phyloP scores from a whole-genome alignment of 1,140 invertebrate genomes.

The Calephelis virginiensis region DNA sequence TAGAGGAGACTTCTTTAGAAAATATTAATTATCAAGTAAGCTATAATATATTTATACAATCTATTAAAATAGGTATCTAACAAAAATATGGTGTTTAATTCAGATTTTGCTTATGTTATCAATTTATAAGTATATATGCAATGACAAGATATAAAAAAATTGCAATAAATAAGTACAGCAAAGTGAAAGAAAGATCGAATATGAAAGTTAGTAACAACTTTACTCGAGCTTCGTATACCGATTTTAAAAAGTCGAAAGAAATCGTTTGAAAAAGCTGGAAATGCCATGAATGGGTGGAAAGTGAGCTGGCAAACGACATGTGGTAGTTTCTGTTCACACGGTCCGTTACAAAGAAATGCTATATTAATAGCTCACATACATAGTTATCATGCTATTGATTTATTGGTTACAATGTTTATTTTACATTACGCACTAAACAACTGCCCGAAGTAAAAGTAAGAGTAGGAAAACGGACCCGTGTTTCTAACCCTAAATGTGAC shows the following conservation, averaged over 20 bases:
- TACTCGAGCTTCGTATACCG: slow-evolving; percentile 35
- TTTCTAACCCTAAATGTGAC: no score
- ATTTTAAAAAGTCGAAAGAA: slow-evolving; percentile 63
- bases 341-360: slow-evolving; percentile 40
- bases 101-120: no score
- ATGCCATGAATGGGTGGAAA: slow-evolving; percentile 75
- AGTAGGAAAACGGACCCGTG: no score
- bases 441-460: no score
- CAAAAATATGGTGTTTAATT: no score
- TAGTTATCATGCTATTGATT: no score
- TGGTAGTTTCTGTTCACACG: slow-evolving; percentile 71
- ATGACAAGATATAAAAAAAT: not conserved
- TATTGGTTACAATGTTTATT: no score
- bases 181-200: slow-evolving; percentile 38
- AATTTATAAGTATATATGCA: not conserved
- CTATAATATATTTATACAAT: no score
- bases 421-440: no score
- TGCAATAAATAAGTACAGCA: slow-evolving; percentile 9
- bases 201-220: slow-evolving; percentile 56
- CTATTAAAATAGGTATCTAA: no score
- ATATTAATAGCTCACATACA: slow-evolving; percentile 16
- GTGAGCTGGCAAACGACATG: slow-evolving; percentile 59
- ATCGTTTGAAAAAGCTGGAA: slow-evolving; percentile 70
- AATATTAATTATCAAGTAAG: no score
- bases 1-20: no score